These are phyloP conservation scores for Ceryle rudis DNA, from an alignment of 2,797 vertebrate species.

Conservation along the genomic window DNA sequence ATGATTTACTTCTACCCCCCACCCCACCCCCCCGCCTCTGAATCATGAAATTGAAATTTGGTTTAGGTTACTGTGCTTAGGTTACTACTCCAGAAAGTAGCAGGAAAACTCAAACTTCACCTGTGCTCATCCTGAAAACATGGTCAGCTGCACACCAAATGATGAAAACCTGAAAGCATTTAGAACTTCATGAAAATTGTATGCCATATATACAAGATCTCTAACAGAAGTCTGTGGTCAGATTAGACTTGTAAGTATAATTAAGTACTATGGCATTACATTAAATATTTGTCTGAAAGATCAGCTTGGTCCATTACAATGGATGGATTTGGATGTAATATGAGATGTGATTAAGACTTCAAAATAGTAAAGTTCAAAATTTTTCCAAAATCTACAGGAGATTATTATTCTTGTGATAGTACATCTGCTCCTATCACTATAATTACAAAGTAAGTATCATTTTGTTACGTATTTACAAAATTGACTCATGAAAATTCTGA, in stretches of 20 bases:
- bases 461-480: neutral
- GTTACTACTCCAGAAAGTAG: neutral
- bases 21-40: neutral
- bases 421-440: neutral
- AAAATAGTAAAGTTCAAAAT: neutral
- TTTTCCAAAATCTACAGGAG: neutral
- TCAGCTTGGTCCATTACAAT: neutral
- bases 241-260: neutral
- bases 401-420: neutral
- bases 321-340: neutral
- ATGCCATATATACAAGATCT: neutral
- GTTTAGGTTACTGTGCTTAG: neutral
- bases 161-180: neutral
- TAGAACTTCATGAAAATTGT: neutral
- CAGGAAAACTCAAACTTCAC: accelerated
- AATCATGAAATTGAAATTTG: neutral
- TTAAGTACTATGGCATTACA: neutral
- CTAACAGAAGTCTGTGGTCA: neutral
- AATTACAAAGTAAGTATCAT: neutral
- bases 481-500: neutral
- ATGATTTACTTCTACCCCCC: neutral
- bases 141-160: neutral
- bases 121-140: neutral
- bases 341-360: neutral
- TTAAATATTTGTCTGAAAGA: neutral